Evolutionary conservation across 2,113 vertebrate genomes (phyloP).

Genomic region (Embiotoca jacksoni): DNA sequence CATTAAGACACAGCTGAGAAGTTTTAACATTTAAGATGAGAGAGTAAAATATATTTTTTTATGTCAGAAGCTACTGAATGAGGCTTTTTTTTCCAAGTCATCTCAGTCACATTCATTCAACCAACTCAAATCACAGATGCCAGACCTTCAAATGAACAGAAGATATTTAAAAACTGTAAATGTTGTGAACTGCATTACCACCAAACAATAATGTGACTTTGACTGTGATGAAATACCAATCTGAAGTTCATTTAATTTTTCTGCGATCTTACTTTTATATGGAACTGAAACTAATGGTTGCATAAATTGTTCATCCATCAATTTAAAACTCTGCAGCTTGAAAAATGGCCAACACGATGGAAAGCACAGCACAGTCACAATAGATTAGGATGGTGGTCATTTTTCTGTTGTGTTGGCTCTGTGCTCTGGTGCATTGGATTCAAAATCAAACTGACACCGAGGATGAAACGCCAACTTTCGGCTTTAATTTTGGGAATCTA

Average conservation of each 20-base stretch:
- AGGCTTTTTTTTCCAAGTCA: neutral
- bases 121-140: neutral
- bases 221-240: constrained; percentile 41
- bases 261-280: constrained; percentile 1
- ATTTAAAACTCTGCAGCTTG: constrained; percentile 20
- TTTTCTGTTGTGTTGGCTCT: constrained; percentile 6
- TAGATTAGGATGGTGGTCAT: constrained; percentile 4
- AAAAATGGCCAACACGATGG: constrained; percentile 17
- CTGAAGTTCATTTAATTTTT: constrained; percentile 14
- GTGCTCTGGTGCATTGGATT: neutral
- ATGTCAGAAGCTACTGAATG: too few species aligned
- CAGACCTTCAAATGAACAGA: neutral
- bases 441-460: neutral
- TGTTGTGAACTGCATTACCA: constrained; percentile 11
- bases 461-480: neutral
- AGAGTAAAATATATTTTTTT: neutral
- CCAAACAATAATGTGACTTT: neutral
- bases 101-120: neutral
- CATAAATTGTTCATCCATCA: constrained; percentile 53
- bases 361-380: constrained; percentile 15
- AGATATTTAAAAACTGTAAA: neutral
- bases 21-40: neutral
- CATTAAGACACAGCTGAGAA: neutral
- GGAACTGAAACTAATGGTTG: constrained; percentile 41
- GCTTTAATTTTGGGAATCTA: neutral